phyloP scores from a whole-genome alignment of 2,797 vertebrate species.

The Coreius guichenoti region DNA sequence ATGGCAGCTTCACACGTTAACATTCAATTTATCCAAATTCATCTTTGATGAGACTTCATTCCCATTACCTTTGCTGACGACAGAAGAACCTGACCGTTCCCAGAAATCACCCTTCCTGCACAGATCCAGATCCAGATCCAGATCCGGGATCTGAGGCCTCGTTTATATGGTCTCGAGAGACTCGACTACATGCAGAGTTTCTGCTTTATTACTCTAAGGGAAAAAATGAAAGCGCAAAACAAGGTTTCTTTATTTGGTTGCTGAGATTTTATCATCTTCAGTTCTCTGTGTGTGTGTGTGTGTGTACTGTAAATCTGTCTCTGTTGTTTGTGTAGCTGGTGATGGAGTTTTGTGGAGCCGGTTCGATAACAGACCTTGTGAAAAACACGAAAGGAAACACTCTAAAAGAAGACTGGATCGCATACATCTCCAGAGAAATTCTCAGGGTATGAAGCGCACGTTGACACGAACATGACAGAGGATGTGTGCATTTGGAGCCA shows the following conservation, averaged over 20 bases:
- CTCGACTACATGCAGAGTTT: not conserved
- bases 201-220: not conserved
- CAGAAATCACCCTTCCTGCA: not conserved
- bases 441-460: conserved; percentile 82
- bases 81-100: not conserved
- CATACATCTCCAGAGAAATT: conserved; percentile 98
- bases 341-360: conserved; percentile 99
- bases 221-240: not conserved
- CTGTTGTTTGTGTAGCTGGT: conserved; percentile 84
- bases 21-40: no score
- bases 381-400: conserved; percentile 99
- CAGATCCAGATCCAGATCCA: not conserved
- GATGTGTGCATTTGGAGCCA: not conserved
- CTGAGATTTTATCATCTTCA: not conserved
- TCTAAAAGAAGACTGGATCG: conserved; percentile 99
- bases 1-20: no score
- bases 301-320: conserved; percentile 27
- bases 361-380: conserved; percentile 98
- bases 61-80: no score
- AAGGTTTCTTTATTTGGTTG: not conserved
- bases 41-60: no score
- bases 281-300: not conserved
- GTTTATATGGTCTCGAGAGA: no score
- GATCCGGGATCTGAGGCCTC: no score
- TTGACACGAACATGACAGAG: not conserved